Evolutionary conservation across 1,140 invertebrate species (phyloP).

Genomic region (Drosophila pseudoobscura): DNA sequence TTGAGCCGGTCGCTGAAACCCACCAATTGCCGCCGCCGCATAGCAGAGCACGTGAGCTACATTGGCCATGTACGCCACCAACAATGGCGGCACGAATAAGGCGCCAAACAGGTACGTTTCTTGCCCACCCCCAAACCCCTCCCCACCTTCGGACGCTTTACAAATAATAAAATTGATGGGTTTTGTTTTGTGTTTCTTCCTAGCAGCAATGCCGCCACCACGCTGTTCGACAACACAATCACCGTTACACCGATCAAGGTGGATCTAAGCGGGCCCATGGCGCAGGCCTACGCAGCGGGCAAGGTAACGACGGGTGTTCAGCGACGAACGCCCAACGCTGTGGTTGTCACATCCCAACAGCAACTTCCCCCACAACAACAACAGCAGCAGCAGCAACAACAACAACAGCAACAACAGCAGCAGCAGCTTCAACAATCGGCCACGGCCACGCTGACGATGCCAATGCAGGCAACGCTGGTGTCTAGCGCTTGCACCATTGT

Average conservation of each 20-base stretch:
- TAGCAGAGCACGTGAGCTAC: conserved; percentile 27
- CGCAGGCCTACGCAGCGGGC: conserved; percentile 21
- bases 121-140: conserved; percentile 9
- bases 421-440: conserved; percentile 16
- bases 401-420: conserved; percentile 22
- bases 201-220: conserved; percentile 58
- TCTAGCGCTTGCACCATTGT: conserved; percentile 36
- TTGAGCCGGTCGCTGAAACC: conserved; percentile 10
- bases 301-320: conserved; percentile 24
- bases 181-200: conserved; percentile 6
- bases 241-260: conserved; percentile 73
- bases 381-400: conserved; percentile 36
- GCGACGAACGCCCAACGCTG: conserved; percentile 37
- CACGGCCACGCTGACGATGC: conserved; percentile 38
- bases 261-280: conserved; percentile 42
- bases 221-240: conserved; percentile 72
- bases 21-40: conserved; percentile 30
- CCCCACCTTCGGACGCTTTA: conserved; percentile 30
- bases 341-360: conserved; percentile 40
- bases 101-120: conserved; percentile 71
- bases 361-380: conserved; percentile 18
- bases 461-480: conserved; percentile 52
- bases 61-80: conserved; percentile 72
- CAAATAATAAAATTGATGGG: conserved; percentile 37
- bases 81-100: conserved; percentile 72